Evolutionary conservation across 23 tunicate genomes (phyloP), one percentile per base, ranked within the genome.

Genomic region (Pegea sp.): DNA sequence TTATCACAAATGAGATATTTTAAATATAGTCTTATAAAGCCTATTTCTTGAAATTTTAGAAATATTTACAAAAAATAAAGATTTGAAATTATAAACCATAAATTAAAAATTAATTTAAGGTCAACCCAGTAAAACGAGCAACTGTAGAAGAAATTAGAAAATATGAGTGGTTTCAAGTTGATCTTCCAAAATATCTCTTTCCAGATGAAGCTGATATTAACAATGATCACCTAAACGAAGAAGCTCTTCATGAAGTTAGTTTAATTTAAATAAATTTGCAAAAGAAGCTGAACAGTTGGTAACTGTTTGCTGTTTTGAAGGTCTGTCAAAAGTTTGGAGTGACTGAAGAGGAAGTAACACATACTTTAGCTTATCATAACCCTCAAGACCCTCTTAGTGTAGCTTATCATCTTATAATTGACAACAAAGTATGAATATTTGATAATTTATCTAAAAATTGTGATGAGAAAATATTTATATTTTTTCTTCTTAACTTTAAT

Each of bases 321-420:
- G 92, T 84, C 42, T 84, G 95, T 49, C 64, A 80, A 8, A 84
- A 84, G 51, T 84, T 84, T 68, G 84, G 73, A 24, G 95, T 84
- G 5, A 63, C 57, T 22, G 95, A 84, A 50, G 75, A 84, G 24
- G 95, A 84, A 55, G 95, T 84, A 1, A 59, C 71, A 19, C 84
- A 84, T 63, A 84, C 95, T 0, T 48, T 84, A 11, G 25, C 57
- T n/a, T 78, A 84, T 51, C 69, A 84, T 19, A 44, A 72, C 24
- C 84, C 84, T 20, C 87, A 84, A 16, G 95, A 84, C 46, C 84
- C 95, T 0, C 63, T 84, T 26, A 84, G 70, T 50, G 98, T 89
- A n/a, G 98, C 98, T 18, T 89, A 89, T 49, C 90, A 77, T 67
- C 69, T 89, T 25, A 89, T 89, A 34, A 89, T 89, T 66, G 98